Evolutionary conservation across 1,140 invertebrate species (phyloP).

Genomic region (Dinothrombium tinctorium): DNA sequence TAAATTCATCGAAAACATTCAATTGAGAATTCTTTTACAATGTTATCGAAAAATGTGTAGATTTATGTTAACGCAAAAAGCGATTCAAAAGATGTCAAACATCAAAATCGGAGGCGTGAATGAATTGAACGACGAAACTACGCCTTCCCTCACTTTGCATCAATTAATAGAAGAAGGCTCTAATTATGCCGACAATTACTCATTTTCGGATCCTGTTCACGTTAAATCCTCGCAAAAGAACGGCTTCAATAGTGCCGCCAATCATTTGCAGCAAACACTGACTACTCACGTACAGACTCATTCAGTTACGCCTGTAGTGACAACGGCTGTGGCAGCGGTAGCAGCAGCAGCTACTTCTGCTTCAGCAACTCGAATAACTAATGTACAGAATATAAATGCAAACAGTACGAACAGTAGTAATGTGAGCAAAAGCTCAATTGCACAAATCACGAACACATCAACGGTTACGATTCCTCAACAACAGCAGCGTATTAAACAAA

Average conservation of each 20-base stretch:
- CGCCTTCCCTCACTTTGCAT: constrained; percentile 32
- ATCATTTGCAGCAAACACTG: neutral
- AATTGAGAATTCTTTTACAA: constrained; percentile 48
- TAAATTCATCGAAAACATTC: constrained; percentile 55
- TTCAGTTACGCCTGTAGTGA: neutral
- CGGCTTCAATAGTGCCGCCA: too few relatives aligned
- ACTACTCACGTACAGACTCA: neutral
- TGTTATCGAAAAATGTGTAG: constrained; percentile 70
- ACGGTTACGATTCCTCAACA: neutral
- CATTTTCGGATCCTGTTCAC: constrained; percentile 8
- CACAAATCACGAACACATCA: neutral
- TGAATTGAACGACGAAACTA: neutral
- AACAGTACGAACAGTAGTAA: neutral
- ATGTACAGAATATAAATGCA: neutral
- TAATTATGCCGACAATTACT: constrained; percentile 26
- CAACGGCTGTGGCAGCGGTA: too few relatives aligned
- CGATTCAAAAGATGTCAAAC: constrained; percentile 1
- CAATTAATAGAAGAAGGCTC: constrained; percentile 52
- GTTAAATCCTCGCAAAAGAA: too few relatives aligned
- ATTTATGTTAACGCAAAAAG: constrained; percentile 42
- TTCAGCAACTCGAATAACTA: neutral
- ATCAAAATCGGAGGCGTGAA: neutral
- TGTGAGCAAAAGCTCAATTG: neutral
- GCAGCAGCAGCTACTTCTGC: too few relatives aligned
- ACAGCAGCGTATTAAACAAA: neutral